Evolutionary conservation across 2,113 vertebrate genomes (phyloP).

Genomic region (Rhinoderma darwinii): DNA sequence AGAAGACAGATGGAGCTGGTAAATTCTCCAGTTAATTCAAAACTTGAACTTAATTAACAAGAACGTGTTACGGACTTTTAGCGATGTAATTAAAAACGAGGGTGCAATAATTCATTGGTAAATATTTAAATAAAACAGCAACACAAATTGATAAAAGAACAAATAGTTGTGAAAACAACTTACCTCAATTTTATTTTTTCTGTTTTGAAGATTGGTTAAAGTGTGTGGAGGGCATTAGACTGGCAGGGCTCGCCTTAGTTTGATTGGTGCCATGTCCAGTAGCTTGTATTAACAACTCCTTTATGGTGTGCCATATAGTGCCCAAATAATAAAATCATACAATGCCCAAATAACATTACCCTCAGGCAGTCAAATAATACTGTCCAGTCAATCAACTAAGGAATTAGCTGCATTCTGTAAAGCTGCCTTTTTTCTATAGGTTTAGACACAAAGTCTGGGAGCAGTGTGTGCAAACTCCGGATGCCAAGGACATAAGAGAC

Average conservation of each 20-base stretch:
- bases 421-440: no score
- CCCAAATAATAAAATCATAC: no score
- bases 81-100: constrained; percentile 10
- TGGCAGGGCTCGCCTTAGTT: not conserved
- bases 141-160: not conserved
- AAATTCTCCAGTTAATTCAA: constrained; percentile 18
- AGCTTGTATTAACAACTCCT: no score
- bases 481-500: no score
- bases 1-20: constrained; percentile 31
- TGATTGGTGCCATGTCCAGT: not conserved
- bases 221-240: not conserved
- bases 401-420: no score
- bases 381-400: no score
- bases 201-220: not conserved
- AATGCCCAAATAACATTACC: no score
- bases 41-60: constrained; percentile 24
- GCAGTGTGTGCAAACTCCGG: no score
- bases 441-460: no score
- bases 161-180: not conserved
- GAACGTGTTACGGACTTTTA: not conserved
- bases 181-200: not conserved
- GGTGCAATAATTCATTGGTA: not conserved
- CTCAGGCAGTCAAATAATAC: no score
- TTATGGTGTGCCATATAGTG: no score
- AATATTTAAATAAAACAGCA: not conserved